phyloP scores from a whole-genome alignment of 2,888 invertebrate genomes.

The Osmoderma eremita region DNA sequence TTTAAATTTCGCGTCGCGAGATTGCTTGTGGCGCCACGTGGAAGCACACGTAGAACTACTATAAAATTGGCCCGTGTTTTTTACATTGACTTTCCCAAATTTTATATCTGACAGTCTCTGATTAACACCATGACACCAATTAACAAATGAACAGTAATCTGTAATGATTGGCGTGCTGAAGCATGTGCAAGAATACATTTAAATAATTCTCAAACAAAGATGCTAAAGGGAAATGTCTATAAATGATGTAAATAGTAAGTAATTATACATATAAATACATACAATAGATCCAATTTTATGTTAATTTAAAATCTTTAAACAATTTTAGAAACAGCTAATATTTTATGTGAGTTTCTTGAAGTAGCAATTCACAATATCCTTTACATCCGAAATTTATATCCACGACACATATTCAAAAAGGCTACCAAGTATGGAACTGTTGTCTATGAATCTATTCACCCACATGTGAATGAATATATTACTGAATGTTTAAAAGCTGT shows the following conservation, averaged over 20 bases:
- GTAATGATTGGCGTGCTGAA: neutral
- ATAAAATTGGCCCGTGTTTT: too few species aligned
- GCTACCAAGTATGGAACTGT: conserved; percentile 73
- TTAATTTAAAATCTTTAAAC: neutral
- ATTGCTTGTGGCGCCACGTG: too few species aligned
- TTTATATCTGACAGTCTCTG: too few species aligned
- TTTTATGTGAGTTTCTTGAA: conserved; percentile 74
- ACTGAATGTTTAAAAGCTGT: conserved; percentile 67
- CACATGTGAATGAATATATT: conserved; percentile 73
- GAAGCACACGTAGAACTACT: too few species aligned
- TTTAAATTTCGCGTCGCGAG: too few species aligned
- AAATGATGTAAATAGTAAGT: conserved; percentile 8
- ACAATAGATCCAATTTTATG: neutral
- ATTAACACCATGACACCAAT: too few species aligned
- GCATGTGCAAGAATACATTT: neutral
- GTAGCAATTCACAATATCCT: conserved; percentile 73
- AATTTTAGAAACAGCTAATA: conserved; percentile 60
- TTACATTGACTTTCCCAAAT: too few species aligned
- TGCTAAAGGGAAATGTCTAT: neutral
- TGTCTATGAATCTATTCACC: conserved; percentile 71
- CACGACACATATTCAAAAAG: conserved; percentile 70
- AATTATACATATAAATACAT: neutral
- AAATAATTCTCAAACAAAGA: neutral
- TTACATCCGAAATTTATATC: conserved; percentile 71
- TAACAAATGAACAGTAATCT: too few species aligned